Evolutionary conservation across 2,888 invertebrate species (phyloP).

Genomic region (Palloptera scutellata): DNA sequence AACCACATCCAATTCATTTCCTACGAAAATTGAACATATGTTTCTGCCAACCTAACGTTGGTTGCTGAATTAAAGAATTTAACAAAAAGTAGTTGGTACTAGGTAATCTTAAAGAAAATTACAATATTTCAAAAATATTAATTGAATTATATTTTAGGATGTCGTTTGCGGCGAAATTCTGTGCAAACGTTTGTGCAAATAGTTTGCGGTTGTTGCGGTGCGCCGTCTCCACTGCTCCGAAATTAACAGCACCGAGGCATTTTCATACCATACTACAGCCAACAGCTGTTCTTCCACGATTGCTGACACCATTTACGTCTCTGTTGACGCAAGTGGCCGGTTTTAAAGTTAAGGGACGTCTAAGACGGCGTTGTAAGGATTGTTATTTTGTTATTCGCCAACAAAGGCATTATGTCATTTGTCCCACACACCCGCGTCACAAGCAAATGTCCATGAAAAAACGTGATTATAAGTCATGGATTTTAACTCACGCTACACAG

Average conservation of each 20-base stretch:
- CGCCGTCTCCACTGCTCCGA: slow-evolving; percentile 16
- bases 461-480: slow-evolving; percentile 76
- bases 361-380: slow-evolving; percentile 78
- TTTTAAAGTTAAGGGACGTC: slow-evolving; percentile 76
- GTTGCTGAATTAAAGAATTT: too few relatives aligned
- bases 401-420: slow-evolving; percentile 76
- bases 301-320: slow-evolving; percentile 52
- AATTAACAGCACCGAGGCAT: slow-evolving; percentile 18
- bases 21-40: too few relatives aligned
- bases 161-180: slow-evolving; percentile 47
- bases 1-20: too few relatives aligned
- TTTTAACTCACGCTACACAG: slow-evolving; percentile 79
- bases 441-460: slow-evolving; percentile 81
- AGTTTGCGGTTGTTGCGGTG: slow-evolving; percentile 28
- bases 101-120: too few relatives aligned
- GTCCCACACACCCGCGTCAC: slow-evolving; percentile 79
- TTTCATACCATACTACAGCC: slow-evolving; percentile 25
- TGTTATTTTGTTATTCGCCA: slow-evolving; percentile 78
- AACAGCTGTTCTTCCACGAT: slow-evolving; percentile 27
- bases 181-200: slow-evolving; percentile 33
- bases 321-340: slow-evolving; percentile 66
- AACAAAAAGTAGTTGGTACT: too few relatives aligned
- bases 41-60: too few relatives aligned
- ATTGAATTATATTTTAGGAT: slow-evolving; percentile 39
- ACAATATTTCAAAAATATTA: too few relatives aligned